Evolutionary conservation across 2,113 vertebrate genomes (phyloP).

Genomic region (Petromus typicus): DNA sequence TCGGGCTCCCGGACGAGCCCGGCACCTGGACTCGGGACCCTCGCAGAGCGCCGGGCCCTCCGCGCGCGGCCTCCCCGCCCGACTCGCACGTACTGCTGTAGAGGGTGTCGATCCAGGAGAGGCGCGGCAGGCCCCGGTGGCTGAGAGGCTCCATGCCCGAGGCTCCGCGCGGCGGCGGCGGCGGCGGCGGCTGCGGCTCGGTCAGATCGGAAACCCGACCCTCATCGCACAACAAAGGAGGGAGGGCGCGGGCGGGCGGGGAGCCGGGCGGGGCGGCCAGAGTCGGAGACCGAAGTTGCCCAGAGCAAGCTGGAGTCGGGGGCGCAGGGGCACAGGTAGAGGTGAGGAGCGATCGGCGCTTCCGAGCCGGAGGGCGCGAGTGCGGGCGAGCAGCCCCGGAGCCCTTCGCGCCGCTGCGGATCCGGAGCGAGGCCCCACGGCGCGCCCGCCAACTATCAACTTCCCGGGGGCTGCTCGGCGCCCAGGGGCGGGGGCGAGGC

Average conservation of each 20-base stretch:
- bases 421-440: slow-evolving; percentile 69
- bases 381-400: slow-evolving; percentile 40
- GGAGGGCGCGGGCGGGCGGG: slow-evolving; percentile 77
- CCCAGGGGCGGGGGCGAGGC: slow-evolving; percentile 63
- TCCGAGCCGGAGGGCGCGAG: background rate
- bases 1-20: background rate
- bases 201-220: slow-evolving; percentile 82
- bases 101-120: slow-evolving; percentile 99
- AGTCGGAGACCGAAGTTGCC: slow-evolving; percentile 69
- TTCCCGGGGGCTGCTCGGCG: slow-evolving; percentile 71
- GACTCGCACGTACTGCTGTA: slow-evolving; percentile 95
- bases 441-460: slow-evolving; percentile 77
- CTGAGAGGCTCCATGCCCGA: slow-evolving; percentile 96
- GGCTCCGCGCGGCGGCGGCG: slow-evolving; percentile 62
- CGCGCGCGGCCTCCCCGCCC: slow-evolving; percentile 12
- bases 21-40: background rate
- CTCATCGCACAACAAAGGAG: slow-evolving; percentile 89
- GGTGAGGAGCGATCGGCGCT: slow-evolving; percentile 52
- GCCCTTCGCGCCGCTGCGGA: slow-evolving; percentile 7
- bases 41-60: too few species aligned
- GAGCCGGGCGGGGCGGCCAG: slow-evolving; percentile 55
- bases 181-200: slow-evolving; percentile 34
- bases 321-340: slow-evolving; percentile 77
- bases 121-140: slow-evolving; percentile 94
- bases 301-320: slow-evolving; percentile 32